These are phyloP conservation scores for Dendrocincla tyrannina DNA, from an alignment of 2,797 vertebrate species.

Conservation along the genomic window DNA sequence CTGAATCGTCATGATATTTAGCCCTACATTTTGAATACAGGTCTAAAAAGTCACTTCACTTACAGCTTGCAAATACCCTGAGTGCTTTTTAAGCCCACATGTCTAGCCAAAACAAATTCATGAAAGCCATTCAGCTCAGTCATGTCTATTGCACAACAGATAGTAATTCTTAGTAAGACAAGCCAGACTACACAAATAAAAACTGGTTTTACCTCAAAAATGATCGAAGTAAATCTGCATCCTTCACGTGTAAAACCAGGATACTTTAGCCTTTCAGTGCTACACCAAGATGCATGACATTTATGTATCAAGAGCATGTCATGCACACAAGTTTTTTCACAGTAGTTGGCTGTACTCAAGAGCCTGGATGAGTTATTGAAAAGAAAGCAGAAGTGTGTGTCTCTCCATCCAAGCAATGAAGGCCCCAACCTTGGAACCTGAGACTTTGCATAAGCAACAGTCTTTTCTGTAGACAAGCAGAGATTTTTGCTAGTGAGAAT, in stretches of 20 bases:
- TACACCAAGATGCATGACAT: background rate
- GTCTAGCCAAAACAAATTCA: background rate
- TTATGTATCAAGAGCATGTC: fast-evolving
- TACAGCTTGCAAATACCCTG: background rate
- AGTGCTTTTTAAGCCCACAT: background rate
- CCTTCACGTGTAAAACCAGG: background rate
- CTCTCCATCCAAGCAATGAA: background rate
- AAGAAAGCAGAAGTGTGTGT: background rate
- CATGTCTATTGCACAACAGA: constrained; percentile 8
- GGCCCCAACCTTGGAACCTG: background rate
- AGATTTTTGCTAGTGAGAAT: background rate
- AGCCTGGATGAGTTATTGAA: background rate
- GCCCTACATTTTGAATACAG: background rate
- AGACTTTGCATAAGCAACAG: background rate
- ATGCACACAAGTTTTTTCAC: background rate
- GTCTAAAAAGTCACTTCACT: background rate
- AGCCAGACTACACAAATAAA: background rate
- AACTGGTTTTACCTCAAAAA: background rate
- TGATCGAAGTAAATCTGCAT: background rate
- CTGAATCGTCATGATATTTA: background rate
- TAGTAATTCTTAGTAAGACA: background rate
- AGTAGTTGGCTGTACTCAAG: background rate
- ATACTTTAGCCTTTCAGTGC: background rate
- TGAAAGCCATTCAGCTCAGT: background rate
- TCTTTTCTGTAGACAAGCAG: background rate